A percentile compares a stretch with the other conserved stretches of the same genome.
Conservation (phyloP, 1,140 invertebrate genomes). For the Drosophila truncata region DNA sequence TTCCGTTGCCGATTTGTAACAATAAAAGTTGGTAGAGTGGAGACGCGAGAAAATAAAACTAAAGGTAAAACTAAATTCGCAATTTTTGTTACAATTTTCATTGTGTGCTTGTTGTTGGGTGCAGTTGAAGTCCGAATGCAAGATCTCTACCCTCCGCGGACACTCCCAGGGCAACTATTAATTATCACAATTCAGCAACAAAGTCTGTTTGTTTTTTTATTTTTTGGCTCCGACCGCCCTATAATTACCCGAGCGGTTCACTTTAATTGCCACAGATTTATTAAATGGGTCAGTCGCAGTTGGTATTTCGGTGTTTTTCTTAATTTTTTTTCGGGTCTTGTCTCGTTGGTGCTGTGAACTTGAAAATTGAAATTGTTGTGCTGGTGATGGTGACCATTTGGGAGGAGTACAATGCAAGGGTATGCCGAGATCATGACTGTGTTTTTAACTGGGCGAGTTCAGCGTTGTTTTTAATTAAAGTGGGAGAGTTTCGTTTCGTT, state of each 20-base stretch:
- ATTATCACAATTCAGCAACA: slow-evolving; percentile 77
- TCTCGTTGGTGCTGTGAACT: slow-evolving; percentile 34
- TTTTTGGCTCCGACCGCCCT: slow-evolving; percentile 42
- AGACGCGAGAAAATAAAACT: slow-evolving; percentile 25
- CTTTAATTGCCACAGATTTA: slow-evolving; percentile 68
- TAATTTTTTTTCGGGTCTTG: slow-evolving; percentile 9
- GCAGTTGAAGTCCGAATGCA: slow-evolving; percentile 35
- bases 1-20: slow-evolving; percentile 77
- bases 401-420: slow-evolving; percentile 44
- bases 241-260: slow-evolving; percentile 71
- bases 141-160: slow-evolving; percentile 36
- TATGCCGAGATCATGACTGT: slow-evolving; percentile 33
- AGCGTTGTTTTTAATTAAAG: slow-evolving; percentile 11
- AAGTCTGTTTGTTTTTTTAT: slow-evolving; percentile 39
- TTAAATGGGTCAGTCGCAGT: slow-evolving; percentile 65
- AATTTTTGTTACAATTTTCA: slow-evolving; percentile 76
- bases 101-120: slow-evolving; percentile 50
- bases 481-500: slow-evolving; percentile 12
- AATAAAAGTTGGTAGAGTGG: slow-evolving; percentile 45
- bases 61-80: slow-evolving; percentile 62
- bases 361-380: slow-evolving; percentile 31
- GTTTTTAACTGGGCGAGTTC: slow-evolving; percentile 22
- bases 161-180: slow-evolving; percentile 66
- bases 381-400: slow-evolving; percentile 22
- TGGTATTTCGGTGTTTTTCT: slow-evolving; percentile 13